These are phyloP conservation scores for Palaemon carinicauda DNA, from an alignment of 1,140 invertebrate genomes.

Conservation along the genomic window DNA sequence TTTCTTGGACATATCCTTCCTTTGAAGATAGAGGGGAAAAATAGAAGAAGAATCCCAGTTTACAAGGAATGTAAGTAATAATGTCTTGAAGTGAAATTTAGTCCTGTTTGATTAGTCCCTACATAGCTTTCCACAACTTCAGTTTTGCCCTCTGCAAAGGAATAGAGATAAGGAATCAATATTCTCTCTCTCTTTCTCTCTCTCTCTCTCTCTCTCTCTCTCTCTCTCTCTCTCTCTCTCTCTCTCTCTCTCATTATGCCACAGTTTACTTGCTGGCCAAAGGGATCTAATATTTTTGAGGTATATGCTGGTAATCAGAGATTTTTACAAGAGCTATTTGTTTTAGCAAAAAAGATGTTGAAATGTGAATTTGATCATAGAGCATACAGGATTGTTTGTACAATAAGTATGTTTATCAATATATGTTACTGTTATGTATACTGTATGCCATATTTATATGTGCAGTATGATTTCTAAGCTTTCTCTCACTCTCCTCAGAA, in stretches of 20 bases:
- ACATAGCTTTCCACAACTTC: too few species aligned
- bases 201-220: conserved; percentile 19
- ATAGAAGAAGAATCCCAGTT: too few species aligned
- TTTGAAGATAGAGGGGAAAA: too few species aligned
- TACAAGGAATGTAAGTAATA: background rate
- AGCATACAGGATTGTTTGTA: background rate
- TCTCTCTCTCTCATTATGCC: background rate
- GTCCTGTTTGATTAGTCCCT: too few species aligned
- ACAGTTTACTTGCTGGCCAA: too few species aligned
- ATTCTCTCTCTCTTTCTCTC: background rate
- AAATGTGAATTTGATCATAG: too few species aligned
- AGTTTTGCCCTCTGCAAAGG: too few species aligned
- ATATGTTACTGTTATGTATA: background rate
- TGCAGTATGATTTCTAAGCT: background rate
- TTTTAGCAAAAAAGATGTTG: too few species aligned
- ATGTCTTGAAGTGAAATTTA: background rate
- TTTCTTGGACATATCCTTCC: too few species aligned
- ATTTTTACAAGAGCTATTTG: too few species aligned
- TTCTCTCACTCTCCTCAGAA: conserved; percentile 3
- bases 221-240: background rate
- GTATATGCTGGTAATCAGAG: too few species aligned
- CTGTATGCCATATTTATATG: background rate
- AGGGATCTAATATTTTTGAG: too few species aligned
- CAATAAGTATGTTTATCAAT: background rate
- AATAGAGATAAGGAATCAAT: background rate